A percentile compares a stretch with the other conserved stretches of the same genome.
phyloP scores from a whole-genome alignment of 92 coral and sea anemone genomes.

The Siderastrea radians region DNA sequence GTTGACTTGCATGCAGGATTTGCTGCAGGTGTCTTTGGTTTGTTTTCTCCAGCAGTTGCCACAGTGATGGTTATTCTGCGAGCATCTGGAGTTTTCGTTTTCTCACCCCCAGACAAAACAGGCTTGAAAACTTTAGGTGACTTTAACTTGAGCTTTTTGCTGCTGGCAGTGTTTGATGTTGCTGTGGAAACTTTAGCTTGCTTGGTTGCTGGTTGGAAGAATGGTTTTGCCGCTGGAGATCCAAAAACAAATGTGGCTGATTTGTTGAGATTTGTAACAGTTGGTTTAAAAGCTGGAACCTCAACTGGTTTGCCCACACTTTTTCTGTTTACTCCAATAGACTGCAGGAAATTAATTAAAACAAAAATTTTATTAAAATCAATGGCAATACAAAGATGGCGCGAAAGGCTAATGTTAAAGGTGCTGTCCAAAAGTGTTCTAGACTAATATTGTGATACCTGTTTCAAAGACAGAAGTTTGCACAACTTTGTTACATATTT shows the following conservation, averaged over 20 bases:
- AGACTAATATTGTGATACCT: too few species aligned
- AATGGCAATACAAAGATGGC: too few species aligned
- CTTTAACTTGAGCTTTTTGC: slow-evolving; percentile 44
- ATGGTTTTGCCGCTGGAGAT: slow-evolving; percentile 46
- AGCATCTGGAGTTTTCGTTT: slow-evolving; percentile 58
- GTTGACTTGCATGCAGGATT: slow-evolving; percentile 67
- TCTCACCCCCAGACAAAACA: slow-evolving; percentile 17
- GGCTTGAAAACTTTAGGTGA: slow-evolving; percentile 73
- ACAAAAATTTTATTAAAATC: too few species aligned
- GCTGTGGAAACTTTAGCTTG: slow-evolving; percentile 22
- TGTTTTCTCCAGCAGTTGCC: slow-evolving; percentile 58
- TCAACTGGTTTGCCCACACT: slow-evolving; percentile 10
- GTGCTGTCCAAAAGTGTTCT: too few species aligned
- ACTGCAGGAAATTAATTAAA: not conserved
- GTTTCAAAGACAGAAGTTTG: too few species aligned
- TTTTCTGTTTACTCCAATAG: slow-evolving; percentile 4
- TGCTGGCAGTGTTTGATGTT: not conserved
- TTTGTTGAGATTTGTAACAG: slow-evolving; percentile 17
- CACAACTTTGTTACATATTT: too few species aligned
- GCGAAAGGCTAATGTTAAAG: too few species aligned
- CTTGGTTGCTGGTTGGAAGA: slow-evolving; percentile 21
- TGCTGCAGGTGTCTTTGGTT: slow-evolving; percentile 55
- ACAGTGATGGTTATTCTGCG: slow-evolving; percentile 57
- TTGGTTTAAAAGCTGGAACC: slow-evolving; percentile 39
- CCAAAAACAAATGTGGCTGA: slow-evolving; percentile 72